These are phyloP conservation scores for Enhydra lutris DNA, from an alignment of 2,113 vertebrate genomes.

Conservation along the genomic window DNA sequence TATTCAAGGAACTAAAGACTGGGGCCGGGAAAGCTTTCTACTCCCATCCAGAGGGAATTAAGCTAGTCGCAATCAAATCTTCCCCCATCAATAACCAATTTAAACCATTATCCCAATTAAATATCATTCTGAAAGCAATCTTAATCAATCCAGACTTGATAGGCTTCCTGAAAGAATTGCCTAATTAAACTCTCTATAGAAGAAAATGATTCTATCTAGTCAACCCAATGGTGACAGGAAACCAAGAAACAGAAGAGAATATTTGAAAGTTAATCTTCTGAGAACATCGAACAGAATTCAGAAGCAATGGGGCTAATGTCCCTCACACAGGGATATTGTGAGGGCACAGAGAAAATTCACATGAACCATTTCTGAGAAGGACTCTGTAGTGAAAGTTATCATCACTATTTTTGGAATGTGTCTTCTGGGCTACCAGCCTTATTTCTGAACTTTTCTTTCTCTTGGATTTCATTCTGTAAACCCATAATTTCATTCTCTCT, in stretches of 20 bases:
- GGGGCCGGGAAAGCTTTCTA: background rate
- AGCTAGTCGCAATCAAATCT: constrained; percentile 59
- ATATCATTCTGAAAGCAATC: constrained; percentile 68
- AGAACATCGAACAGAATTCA: background rate
- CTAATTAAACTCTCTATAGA: constrained; percentile 55
- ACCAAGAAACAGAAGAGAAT: background rate
- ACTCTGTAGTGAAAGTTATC: background rate
- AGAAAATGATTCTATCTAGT: background rate
- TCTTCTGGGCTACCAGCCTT: background rate
- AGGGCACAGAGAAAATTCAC: background rate
- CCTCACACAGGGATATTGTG: fast-evolving
- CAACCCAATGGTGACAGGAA: background rate
- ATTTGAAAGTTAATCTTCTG: background rate
- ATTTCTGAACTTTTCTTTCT: background rate
- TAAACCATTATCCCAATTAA: constrained; percentile 71
- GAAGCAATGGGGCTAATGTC: background rate
- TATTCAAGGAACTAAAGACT: background rate
- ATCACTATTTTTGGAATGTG: background rate
- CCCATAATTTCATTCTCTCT: background rate
- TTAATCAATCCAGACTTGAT: constrained; percentile 65
- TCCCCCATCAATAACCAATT: constrained; percentile 62
- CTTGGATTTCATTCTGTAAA: background rate
- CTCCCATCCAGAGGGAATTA: constrained; percentile 35
- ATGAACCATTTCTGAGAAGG: background rate
- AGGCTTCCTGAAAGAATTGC: constrained; percentile 54